Base-by-base conservation (phyloP, 53 echinoderm and acorn worm genomes). In the Glandiceps talaboti region DNA sequence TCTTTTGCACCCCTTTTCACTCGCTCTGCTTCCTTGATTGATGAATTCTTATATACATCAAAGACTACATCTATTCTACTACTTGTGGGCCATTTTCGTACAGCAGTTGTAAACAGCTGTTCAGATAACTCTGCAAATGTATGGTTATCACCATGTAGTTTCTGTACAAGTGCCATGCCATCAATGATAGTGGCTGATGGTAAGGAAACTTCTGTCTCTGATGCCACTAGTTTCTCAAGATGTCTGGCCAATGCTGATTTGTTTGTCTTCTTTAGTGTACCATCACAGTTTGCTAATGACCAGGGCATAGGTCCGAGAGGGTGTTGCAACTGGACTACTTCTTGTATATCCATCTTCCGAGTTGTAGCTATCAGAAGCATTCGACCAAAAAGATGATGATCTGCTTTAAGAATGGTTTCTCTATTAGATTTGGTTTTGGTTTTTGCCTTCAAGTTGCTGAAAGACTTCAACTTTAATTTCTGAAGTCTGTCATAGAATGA, bases 331-430 rank as follows among this genome's bases (percentile, higher is more conserved):
- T n/a, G n/a, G n/a, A n/a, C n/a, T 20, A 45, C 20, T 6, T 20
- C 64, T 45, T 45, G 64, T 45, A 45, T 45, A 45, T 45, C 64
- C 6, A 45, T 45, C 33, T 14, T 83, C 27, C 78, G n/a, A 26
- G 30, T 79, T 77, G 76, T 26, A 27, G 80, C 85, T 32, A 86
- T 29, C 1, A 85, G 31, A 25, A 85, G 27, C 80, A 85, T 85
- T 76, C 29, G 73, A 26, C 86, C 86, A 77, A 86, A 86, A n/a
- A 86, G 77, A 10, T 76, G 76, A 10, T 33, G 33, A 74, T 86
- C 86, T 72, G 86, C 86, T 74, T 82, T 86, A 0, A 86, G 78
- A 73, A 86, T 78, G 73, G 73, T 31, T 31, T 86, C 81, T 28
- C 81, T 86, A 73, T 30, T 32, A 64, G 76, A 73, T 83, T 30